A percentile compares a stretch with the other conserved stretches of the same genome.
Conservation (phyloP, 2,113 vertebrate species). For the Ardeotis arabs region DNA sequence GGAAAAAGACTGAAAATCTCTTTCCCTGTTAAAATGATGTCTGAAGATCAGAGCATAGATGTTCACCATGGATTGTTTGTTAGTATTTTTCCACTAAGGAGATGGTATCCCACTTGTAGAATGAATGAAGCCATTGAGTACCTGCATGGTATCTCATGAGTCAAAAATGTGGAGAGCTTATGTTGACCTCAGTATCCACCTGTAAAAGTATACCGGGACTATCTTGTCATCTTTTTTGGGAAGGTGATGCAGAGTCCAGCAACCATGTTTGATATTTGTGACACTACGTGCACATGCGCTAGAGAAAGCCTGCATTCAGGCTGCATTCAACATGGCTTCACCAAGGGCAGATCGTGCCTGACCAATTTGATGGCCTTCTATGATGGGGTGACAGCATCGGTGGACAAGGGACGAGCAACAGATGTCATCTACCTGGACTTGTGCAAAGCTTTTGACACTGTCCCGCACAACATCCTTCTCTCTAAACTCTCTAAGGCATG, state of each 20-base stretch:
- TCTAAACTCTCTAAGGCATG: no score
- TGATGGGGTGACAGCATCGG: no score
- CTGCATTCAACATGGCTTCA: no score
- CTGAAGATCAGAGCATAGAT: not conserved
- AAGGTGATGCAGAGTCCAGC: not conserved
- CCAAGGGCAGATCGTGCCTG: no score
- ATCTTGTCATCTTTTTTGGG: not conserved
- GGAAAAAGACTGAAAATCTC: not conserved
- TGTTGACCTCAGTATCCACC: not conserved
- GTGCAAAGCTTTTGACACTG: no score
- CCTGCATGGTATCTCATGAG: not conserved
- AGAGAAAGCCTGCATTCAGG: not conserved
- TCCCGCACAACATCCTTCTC: no score
- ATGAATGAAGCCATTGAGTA: not conserved
- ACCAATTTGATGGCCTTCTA: no score
- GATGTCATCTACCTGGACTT: no score
- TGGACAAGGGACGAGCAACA: no score
- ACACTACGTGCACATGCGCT: not conserved
- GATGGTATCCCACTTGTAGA: not conserved
- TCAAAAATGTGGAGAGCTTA: not conserved
- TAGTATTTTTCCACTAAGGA: not conserved
- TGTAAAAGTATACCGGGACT: not conserved
- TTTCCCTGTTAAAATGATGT: not conserved
- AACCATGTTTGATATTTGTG: not conserved
- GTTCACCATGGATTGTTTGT: not conserved